phyloP scores from a whole-genome alignment of 2,888 invertebrate species.

The Venusia cambrica region DNA sequence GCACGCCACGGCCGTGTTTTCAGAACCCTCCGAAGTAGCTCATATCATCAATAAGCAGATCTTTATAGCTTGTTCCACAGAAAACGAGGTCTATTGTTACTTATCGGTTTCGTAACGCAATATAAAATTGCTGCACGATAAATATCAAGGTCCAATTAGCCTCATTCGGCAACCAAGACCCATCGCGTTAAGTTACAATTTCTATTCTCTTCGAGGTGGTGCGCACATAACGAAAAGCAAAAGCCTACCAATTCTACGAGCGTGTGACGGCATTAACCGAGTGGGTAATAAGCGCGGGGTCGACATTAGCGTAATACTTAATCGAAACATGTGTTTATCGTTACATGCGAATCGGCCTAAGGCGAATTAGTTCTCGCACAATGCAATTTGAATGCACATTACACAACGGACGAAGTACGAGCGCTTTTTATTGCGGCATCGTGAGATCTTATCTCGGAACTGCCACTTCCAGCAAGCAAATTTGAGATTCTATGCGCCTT shows the following conservation, averaged over 20 bases:
- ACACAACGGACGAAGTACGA: slow-evolving; percentile 79
- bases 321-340: slow-evolving; percentile 80
- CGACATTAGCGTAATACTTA: slow-evolving; percentile 65
- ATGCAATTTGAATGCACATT: slow-evolving; percentile 82
- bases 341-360: slow-evolving; percentile 78
- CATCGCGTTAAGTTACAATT: slow-evolving; percentile 28
- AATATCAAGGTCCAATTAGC: slow-evolving; percentile 22
- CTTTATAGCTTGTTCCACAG: slow-evolving; percentile 29
- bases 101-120: slow-evolving; percentile 2
- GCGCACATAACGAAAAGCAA: slow-evolving; percentile 23
- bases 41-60: slow-evolving; percentile 56
- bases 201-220: slow-evolving; percentile 28
- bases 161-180: slow-evolving; percentile 24
- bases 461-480: slow-evolving; percentile 81
- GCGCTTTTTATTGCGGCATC: slow-evolving; percentile 81
- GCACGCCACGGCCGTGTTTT: slow-evolving; percentile 67
- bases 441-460: slow-evolving; percentile 79
- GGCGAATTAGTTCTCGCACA: slow-evolving; percentile 81
- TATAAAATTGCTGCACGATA: slow-evolving; percentile 9
- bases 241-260: slow-evolving; percentile 37
- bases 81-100: neutral
- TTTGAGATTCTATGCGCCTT: slow-evolving; percentile 63
- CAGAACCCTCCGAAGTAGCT: slow-evolving; percentile 44
- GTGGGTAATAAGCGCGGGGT: slow-evolving; percentile 49
- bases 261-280: slow-evolving; percentile 42